Evolutionary conservation across 2,888 invertebrate genomes (phyloP).

Genomic region (Dimorphilus gyrociliatus): DNA sequence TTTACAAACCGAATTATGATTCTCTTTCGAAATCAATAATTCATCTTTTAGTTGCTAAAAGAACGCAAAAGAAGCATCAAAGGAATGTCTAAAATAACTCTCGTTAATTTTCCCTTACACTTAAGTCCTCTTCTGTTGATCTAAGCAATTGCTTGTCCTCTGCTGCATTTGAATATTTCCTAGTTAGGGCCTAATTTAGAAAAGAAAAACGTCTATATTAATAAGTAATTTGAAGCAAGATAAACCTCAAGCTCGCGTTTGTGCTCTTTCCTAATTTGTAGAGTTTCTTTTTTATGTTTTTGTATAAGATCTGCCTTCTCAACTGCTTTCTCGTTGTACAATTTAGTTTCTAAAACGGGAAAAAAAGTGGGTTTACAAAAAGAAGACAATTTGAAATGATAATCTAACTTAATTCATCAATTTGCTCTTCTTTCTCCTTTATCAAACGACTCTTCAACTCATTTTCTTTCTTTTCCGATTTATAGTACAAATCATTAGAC

Average conservation of each 20-base stretch:
- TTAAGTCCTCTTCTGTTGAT: no score
- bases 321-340: conserved; percentile 20
- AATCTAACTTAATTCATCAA: conserved; percentile 7
- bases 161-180: no score
- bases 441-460: conserved; percentile 11
- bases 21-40: conserved; percentile 11
- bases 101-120: no score
- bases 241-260: conserved; percentile 28
- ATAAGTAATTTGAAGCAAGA: no score
- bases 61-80: conserved; percentile 2
- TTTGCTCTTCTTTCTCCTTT: conserved; percentile 2
- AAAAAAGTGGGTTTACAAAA: not conserved
- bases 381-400: not conserved
- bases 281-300: conserved; percentile 19
- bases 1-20: conserved; percentile 19
- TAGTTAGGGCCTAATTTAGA: no score
- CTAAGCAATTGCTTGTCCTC: no score
- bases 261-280: conserved; percentile 22
- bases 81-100: no score
- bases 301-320: conserved; percentile 17
- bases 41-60: conserved; percentile 20
- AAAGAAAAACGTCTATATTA: no score
- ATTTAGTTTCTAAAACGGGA: conserved; percentile 15
- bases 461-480: conserved; percentile 22
- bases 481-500: conserved; percentile 21